These are phyloP conservation scores for Chitala chitala DNA, from an alignment of 2,113 vertebrate species.

Conservation along the genomic window DNA sequence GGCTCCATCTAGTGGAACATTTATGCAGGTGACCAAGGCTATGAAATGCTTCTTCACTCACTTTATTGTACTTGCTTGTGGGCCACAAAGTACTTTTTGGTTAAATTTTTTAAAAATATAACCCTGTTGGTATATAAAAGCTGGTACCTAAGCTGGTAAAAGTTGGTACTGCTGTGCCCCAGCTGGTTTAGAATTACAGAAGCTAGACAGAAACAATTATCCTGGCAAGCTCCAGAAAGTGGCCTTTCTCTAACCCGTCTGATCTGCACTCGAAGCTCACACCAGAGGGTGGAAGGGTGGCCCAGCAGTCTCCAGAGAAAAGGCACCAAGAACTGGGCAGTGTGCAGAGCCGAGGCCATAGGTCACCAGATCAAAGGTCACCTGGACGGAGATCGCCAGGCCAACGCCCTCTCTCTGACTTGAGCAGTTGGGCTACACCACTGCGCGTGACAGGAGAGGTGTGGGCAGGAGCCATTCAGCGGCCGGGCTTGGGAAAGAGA, in stretches of 20 bases:
- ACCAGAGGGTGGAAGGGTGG: slow-evolving; percentile 46
- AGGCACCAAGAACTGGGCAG: slow-evolving; percentile 44
- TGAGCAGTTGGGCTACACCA: slow-evolving; percentile 37
- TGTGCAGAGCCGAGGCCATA: slow-evolving; percentile 41
- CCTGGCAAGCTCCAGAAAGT: not conserved
- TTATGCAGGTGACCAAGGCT: not conserved
- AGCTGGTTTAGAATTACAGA: not conserved
- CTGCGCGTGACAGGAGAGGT: slow-evolving; percentile 43
- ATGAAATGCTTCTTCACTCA: not conserved
- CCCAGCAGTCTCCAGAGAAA: slow-evolving; percentile 48
- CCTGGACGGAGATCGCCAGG: slow-evolving; percentile 37
- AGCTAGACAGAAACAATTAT: slow-evolving; percentile 6
- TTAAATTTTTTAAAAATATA: not conserved
- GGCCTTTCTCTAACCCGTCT: slow-evolving; percentile 9
- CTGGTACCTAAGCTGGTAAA: not conserved
- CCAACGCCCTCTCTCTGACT: slow-evolving; percentile 40
- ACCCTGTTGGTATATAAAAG: not conserved
- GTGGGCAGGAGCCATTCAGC: slow-evolving; percentile 34
- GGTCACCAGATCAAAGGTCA: slow-evolving; percentile 35
- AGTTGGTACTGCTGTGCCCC: not conserved
- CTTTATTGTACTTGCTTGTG: too few species aligned
- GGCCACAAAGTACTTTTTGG: not conserved
- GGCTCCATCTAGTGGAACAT: slow-evolving; percentile 11
- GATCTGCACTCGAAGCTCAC: slow-evolving; percentile 49
- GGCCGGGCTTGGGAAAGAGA: slow-evolving; percentile 18